These are phyloP conservation scores for Dicyrtomina minuta DNA, from an alignment of 2,888 invertebrate genomes.

Conservation along the genomic window DNA sequence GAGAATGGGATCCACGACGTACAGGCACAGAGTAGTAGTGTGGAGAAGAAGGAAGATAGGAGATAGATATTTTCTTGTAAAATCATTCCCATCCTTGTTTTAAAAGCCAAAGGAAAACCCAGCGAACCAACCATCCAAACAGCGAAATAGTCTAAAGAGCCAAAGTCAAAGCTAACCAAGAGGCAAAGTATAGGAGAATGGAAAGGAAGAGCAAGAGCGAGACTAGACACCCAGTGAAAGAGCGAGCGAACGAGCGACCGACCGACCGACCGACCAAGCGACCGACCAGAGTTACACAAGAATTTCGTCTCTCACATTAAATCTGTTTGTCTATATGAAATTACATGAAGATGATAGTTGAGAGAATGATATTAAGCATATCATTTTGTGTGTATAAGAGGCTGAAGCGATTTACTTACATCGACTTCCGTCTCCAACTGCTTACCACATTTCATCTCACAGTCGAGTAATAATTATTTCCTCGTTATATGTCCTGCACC, in stretches of 20 bases:
- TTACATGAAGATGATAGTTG: slow-evolving; percentile 1
- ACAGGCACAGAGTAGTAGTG: no score
- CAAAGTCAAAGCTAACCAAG: not conserved
- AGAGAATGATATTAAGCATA: slow-evolving; percentile 1
- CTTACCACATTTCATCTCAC: slow-evolving; percentile 37
- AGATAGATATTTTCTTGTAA: no score
- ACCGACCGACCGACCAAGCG: not conserved
- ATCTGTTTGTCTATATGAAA: slow-evolving; percentile 1
- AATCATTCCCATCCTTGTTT: not conserved
- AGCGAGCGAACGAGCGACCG: not conserved
- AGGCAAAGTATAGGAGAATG: not conserved
- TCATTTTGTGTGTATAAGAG: slow-evolving; percentile 10
- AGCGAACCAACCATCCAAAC: not conserved
- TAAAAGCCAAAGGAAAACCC: not conserved
- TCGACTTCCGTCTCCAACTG: slow-evolving; percentile 36
- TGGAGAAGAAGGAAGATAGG: no score
- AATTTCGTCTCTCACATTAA: slow-evolving; percentile 1
- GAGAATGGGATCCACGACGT: no score
- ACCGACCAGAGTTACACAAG: not conserved
- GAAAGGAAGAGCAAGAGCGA: not conserved
- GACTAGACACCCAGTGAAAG: not conserved
- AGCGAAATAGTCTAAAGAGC: not conserved
- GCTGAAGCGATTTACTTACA: slow-evolving; percentile 30
- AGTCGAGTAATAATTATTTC: slow-evolving; percentile 37
- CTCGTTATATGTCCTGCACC: slow-evolving; percentile 37